Base-by-base conservation (phyloP, 2,888 invertebrate genomes). In the Cerastoderma edule region DNA sequence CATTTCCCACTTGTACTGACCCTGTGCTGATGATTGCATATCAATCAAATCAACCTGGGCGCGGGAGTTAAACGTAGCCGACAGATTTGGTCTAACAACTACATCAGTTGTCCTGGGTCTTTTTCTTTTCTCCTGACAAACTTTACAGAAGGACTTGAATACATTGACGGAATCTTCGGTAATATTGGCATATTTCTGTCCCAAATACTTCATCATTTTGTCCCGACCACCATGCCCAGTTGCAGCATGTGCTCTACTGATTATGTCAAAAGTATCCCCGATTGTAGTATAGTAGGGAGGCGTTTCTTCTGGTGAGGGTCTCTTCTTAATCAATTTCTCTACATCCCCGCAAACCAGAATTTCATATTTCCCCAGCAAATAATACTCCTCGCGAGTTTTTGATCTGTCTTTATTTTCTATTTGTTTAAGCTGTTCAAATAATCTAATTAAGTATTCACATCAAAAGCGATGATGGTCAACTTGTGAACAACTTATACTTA, bases 241-340 rank as follows among this genome's bases (percentile, higher is more conserved):
- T 33, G 63, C 28, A n/a, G 39, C 39, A 44, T 63, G 63, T n/a
- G 75, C 72, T 19, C 50, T 48, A 46, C 63, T 60, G 46, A 76
- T 77, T n/a, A 73, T 53, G 39, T 73, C 72, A 54, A 5, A 76
- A 1, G 76, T 76, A 35, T 71, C 70, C 13, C 72, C 75, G 10
- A 72, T 76, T 13, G 67, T 60, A n/a, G 54, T 65, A 63, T 53
- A 72, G 44, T 76, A 72, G 30, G 72, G 16, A 22, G 76, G 75
- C 16, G 6, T 16, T 32, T 75, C 75, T 32, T 65, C 57, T 28
- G 64, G 39, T 19, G 28, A 46, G 48, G 57, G n/a, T 30, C 71
- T 33, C 44, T 67, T 71, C 66, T 53, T 65, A 44, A 67, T 72
- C 57, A 75, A 67, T 27, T 75, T 75, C 32, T 71, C 67, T 19